Evolutionary conservation across 2,797 vertebrate genomes (phyloP).

Genomic region (Malurus splendens): DNA sequence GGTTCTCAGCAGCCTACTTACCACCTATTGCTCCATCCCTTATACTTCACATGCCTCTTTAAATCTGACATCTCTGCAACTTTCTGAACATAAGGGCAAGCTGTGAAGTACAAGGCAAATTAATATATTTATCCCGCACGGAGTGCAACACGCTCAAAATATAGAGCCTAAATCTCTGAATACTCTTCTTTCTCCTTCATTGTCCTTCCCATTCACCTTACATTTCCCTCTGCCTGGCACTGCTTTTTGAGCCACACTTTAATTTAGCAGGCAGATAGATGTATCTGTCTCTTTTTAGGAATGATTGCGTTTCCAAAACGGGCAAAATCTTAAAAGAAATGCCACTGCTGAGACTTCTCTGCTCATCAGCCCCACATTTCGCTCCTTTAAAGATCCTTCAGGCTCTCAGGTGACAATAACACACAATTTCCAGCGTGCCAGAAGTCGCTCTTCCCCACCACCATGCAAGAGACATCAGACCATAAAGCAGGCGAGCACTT

Average conservation of each 20-base stretch:
- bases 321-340: background rate
- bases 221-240: background rate
- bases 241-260: background rate
- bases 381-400: slow-evolving; percentile 2
- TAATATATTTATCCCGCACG: slow-evolving; percentile 25
- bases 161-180: background rate
- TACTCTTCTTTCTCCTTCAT: background rate
- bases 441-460: background rate
- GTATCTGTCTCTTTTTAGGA: background rate
- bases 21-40: slow-evolving; percentile 35
- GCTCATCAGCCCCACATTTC: background rate
- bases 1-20: slow-evolving; percentile 44
- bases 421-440: background rate
- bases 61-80: slow-evolving; percentile 35
- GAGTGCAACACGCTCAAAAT: background rate
- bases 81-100: slow-evolving; percentile 40
- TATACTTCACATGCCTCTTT: slow-evolving; percentile 38
- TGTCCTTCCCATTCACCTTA: background rate
- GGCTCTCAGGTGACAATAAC: slow-evolving; percentile 5
- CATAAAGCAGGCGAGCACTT: slow-evolving; percentile 32
- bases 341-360: background rate
- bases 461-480: background rate
- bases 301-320: background rate
- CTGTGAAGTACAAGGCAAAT: slow-evolving; percentile 38
- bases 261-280: slow-evolving; percentile 4